phyloP scores from a whole-genome alignment of 2,888 invertebrate genomes.

The Hypercompe scribonia region DNA sequence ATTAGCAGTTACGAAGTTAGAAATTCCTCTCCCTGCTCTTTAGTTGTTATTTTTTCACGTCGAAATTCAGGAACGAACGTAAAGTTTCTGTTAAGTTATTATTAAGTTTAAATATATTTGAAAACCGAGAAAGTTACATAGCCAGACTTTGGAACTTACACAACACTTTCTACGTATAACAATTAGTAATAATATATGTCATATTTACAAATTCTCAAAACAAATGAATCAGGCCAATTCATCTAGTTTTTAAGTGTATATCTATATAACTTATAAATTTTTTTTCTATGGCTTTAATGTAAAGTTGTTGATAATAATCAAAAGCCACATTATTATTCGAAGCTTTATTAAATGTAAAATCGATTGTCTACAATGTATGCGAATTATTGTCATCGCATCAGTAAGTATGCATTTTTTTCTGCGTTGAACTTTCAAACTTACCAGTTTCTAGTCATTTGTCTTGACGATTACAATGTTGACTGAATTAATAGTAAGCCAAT shows the following conservation, averaged over 20 bases:
- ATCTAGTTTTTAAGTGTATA: neutral
- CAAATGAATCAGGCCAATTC: neutral
- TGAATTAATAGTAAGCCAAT: conserved; percentile 39
- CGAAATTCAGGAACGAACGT: neutral
- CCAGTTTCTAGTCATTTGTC: conserved; percentile 32
- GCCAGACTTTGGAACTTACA: neutral
- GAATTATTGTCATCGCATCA: conserved; percentile 4
- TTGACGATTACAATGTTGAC: conserved; percentile 31
- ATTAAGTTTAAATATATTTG: conserved; percentile 1
- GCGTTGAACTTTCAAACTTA: conserved; percentile 43
- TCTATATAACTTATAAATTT: neutral
- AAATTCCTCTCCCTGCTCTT: conserved; percentile 8
- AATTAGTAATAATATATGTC: too few species aligned
- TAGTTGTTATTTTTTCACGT: conserved; percentile 10
- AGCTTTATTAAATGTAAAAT: neutral
- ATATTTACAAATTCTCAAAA: neutral
- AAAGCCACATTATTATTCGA: neutral
- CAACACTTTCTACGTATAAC: too few species aligned
- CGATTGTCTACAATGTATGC: conserved; percentile 1
- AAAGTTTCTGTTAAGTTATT: conserved; percentile 6
- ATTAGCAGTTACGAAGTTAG: conserved; percentile 28
- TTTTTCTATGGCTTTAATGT: neutral
- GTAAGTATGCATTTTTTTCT: conserved; percentile 2
- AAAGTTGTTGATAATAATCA: neutral
- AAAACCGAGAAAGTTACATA: neutral